These are phyloP conservation scores for Mungos mungo DNA, from an alignment of 2,113 vertebrate species.

Conservation along the genomic window DNA sequence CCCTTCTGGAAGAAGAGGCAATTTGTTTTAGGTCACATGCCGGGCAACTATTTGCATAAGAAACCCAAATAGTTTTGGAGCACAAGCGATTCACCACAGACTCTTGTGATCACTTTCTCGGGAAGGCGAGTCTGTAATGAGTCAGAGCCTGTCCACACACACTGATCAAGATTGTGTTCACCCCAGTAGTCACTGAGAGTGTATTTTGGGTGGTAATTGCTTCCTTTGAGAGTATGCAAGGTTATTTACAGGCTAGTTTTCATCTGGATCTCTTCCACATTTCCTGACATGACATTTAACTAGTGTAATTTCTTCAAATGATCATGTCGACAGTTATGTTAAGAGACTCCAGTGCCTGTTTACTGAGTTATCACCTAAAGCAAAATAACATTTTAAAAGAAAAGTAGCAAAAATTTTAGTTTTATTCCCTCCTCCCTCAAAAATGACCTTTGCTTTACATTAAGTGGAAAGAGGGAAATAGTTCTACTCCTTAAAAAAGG, in stretches of 20 bases:
- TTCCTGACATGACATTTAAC: conserved; percentile 66
- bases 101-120: conserved; percentile 60
- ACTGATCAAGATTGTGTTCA: conserved; percentile 71
- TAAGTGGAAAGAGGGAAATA: not conserved
- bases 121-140: conserved; percentile 49
- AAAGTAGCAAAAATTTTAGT: not conserved
- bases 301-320: conserved; percentile 75
- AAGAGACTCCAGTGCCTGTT: conserved; percentile 49
- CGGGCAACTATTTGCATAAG: conserved; percentile 67
- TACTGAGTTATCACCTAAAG: conserved; percentile 5
- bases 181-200: conserved; percentile 50
- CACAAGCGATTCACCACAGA: conserved; percentile 55
- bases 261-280: conserved; percentile 69
- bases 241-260: conserved; percentile 75
- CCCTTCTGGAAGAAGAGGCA: conserved; percentile 60
- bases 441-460: not conserved
- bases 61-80: conserved; percentile 46
- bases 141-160: conserved; percentile 48
- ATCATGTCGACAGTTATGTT: conserved; percentile 64
- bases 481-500: not conserved
- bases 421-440: not conserved
- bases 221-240: conserved; percentile 63
- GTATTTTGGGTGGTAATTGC: conserved; percentile 69
- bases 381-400: conserved; percentile 41
- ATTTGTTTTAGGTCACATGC: conserved; percentile 60